Base-by-base conservation (phyloP, 2,888 invertebrate genomes). In the Caprella mutica region DNA sequence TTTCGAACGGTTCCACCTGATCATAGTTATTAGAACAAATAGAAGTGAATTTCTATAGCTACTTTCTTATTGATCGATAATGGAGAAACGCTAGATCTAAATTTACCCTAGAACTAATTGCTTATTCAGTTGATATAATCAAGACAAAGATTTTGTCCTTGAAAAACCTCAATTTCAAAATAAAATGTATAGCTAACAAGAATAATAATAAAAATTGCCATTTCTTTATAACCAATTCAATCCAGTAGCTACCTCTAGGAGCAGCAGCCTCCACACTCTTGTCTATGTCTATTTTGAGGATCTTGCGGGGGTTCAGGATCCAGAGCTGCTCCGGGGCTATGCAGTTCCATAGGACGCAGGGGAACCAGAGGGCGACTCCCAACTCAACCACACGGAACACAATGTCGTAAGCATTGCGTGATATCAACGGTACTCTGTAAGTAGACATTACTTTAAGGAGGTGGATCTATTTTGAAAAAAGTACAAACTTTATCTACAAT, bases 291-390 rank as follows among this genome's bases (percentile, higher is more conserved):
- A 75, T 78, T 58, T 85, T 83, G 50, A 93, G 77, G 69, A 93
- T 78, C 70, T 86, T 85, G 68, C 87, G 82, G 38, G 92, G 92
- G 77, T 93, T 93, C 67, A 93, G 76, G 68, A 92, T 85, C 93
- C 92, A 93, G 65, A 93, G 77, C 73, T 89, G 84, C 72, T 90
- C 89, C 50, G 92, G 92, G 59, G 79, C 86, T 81, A 90, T 89
- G 67, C 88, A 91, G 77, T 93, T 93, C 93, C 93, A 93, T 67
- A 93, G 78, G 53, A 91, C 91, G 73, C 92, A 92, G 30, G 92
- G 91, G 75, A 92, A 93, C 92, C 92, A 93, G 70, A 93, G 76
- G 68, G 88, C 88, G 59, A 91, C 90, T 8, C 91, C 92, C 68
- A 92, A 86, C 78, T 93, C 93, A 48, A 86, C 87, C 54, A 89